Evolutionary conservation across 2,113 vertebrate genomes (phyloP).

Genomic region (Planiliza haematocheilus): DNA sequence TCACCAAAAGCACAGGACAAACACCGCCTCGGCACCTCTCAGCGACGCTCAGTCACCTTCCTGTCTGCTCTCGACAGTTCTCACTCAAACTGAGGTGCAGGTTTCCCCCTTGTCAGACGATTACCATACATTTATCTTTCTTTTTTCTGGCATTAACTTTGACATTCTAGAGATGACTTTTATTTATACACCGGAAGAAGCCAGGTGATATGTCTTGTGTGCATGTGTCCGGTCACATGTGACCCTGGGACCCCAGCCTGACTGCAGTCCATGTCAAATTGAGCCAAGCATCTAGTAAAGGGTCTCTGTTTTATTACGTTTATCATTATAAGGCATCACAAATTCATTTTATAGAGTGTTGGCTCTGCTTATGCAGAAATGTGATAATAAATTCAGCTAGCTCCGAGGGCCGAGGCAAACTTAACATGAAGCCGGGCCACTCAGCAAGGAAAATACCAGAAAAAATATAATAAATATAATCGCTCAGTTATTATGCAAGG

Average conservation of each 20-base stretch:
- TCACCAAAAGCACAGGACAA: background rate
- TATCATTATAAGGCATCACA: slow-evolving; percentile 29
- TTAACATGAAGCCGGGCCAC: slow-evolving; percentile 53
- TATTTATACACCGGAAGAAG: background rate
- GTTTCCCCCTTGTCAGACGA: background rate
- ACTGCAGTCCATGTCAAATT: background rate
- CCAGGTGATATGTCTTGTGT: slow-evolving; percentile 18
- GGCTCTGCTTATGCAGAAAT: slow-evolving; percentile 49
- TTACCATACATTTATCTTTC: no score
- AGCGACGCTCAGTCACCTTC: slow-evolving; percentile 1
- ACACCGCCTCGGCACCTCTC: background rate
- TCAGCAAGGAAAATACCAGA: slow-evolving; percentile 56
- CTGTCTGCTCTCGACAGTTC: no score
- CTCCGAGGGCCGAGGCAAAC: slow-evolving; percentile 47
- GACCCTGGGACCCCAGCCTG: background rate
- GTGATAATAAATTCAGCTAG: slow-evolving; percentile 59
- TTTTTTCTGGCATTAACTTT: no score
- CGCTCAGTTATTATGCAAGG: slow-evolving; percentile 3
- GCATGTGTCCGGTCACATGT: background rate
- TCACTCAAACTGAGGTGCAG: background rate
- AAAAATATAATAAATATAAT: no score
- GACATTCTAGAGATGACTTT: no score
- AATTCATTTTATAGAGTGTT: slow-evolving; percentile 45
- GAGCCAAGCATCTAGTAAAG: slow-evolving; percentile 27
- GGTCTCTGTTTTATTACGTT: slow-evolving; percentile 35